A percentile compares a stretch with the other conserved stretches of the same genome.
These are phyloP conservation scores for Acanthopagrus latus DNA, from an alignment of 2,797 vertebrate genomes.

Conservation along the genomic window DNA sequence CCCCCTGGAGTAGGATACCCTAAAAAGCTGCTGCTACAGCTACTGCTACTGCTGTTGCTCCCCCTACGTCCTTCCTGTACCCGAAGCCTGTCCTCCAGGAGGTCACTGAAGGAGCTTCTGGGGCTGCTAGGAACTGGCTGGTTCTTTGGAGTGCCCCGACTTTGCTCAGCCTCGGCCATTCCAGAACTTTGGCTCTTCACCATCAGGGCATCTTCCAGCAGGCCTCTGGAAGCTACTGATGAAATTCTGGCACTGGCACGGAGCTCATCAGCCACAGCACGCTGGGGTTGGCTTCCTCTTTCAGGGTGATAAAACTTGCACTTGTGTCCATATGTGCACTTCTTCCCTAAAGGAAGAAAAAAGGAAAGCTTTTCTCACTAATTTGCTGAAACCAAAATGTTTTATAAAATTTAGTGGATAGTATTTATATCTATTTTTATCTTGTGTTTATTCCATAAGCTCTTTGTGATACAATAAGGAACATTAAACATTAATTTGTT, in stretches of 20 bases:
- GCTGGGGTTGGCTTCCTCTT: slow-evolving; percentile 94
- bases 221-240: slow-evolving; percentile 86
- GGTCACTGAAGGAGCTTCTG: slow-evolving; percentile 86
- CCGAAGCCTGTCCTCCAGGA: slow-evolving; percentile 90
- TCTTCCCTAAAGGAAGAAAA: slow-evolving; percentile 87
- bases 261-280: slow-evolving; percentile 96
- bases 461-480: no score
- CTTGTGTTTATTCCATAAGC: background rate
- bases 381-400: background rate
- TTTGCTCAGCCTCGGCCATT: slow-evolving; percentile 75
- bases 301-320: slow-evolving; percentile 99
- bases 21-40: slow-evolving; percentile 59
- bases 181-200: slow-evolving; percentile 90
- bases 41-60: slow-evolving; percentile 65
- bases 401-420: background rate
- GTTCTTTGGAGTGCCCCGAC: slow-evolving; percentile 89
- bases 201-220: slow-evolving; percentile 86
- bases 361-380: background rate
- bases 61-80: slow-evolving; percentile 87
- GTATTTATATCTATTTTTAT: background rate
- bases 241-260: slow-evolving; percentile 94
- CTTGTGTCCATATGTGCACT: slow-evolving; percentile 99
- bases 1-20: slow-evolving; percentile 82
- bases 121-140: slow-evolving; percentile 88
- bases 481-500: no score